Evolutionary conservation across 2,888 invertebrate genomes (phyloP).

Genomic region (Ceraclea dissimilis): DNA sequence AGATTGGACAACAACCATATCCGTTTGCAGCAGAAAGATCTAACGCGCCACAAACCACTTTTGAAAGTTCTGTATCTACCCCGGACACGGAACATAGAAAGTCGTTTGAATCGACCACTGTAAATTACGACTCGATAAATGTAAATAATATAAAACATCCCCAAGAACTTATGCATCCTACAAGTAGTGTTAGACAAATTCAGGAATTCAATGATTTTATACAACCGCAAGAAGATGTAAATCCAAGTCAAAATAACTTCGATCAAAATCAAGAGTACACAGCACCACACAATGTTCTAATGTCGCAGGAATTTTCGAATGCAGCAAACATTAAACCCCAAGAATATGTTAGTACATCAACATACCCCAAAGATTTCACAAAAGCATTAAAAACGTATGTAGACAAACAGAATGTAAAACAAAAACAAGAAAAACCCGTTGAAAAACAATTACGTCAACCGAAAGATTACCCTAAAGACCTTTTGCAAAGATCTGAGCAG

Average conservation of each 20-base stretch:
- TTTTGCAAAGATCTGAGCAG: background rate
- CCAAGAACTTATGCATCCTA: background rate
- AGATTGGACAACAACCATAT: background rate
- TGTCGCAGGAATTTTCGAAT: too few species aligned
- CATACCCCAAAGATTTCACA: background rate
- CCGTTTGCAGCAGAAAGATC: background rate
- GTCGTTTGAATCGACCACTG: background rate
- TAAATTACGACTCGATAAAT: background rate
- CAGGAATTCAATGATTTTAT: background rate
- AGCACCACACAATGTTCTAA: too few species aligned
- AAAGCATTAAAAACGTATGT: background rate
- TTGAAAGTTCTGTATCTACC: background rate
- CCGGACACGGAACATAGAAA: background rate
- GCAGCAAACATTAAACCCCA: background rate
- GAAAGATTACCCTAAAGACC: background rate
- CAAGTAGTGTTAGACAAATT: background rate
- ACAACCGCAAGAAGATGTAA: background rate
- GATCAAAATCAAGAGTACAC: too few species aligned
- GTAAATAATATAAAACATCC: background rate
- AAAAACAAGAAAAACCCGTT: background rate
- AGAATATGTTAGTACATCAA: background rate
- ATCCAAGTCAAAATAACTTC: background rate
- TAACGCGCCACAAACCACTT: background rate
- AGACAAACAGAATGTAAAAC: background rate
- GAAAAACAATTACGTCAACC: background rate